Base-by-base conservation (phyloP, 1,140 invertebrate genomes). In the Camponotus vicinus region DNA sequence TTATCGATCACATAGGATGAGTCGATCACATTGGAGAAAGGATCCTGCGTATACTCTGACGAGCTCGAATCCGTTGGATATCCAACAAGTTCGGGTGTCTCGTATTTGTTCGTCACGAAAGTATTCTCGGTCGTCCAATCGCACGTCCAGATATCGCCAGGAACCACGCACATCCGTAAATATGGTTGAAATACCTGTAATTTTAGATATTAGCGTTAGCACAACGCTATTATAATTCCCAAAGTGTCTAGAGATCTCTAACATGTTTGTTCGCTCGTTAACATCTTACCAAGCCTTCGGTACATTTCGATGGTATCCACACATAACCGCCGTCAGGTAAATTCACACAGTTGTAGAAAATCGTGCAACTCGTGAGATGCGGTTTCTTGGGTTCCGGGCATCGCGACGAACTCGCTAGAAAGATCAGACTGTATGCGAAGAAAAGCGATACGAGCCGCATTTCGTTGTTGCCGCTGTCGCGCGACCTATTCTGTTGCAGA, bases 311-410 rank as follows among this genome's bases (percentile, higher is more conserved):
- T 0, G 95, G 95, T 4, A 95, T 90, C 96, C 96, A 96, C 7
- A 95, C 95, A 66, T 95, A 94, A 15, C 93, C 93, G 1, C 93
- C 94, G 57, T 91, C 90, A 0, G 95, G 94, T 8, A 96, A 52
- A 90, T 96, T 95, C 7, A 95, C 89, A 70, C 96, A 96, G 52
- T 95, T 95, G 73, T 95, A 96, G 92, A 95, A 96, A 80, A 95
- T 92, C 67, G 93, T 94, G 69, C 95, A 96, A 55, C 95, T 94
- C 0, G 94, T 96, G 57, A 91, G 86, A 86, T 96, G 95, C 21
- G 95, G 93, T 76, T 95, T 95, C 82, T 93, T 94, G 82, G 93
- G 88, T 91, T 95, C 94, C 61, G 95, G 95, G 76, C 96, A 96
- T 66, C 89, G 93, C 27, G 92, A 94, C 15, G 89, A 77, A 1